Conservation (phyloP, 2,113 vertebrate genomes). For the Sinocyclocheilus anophthalmus region DNA sequence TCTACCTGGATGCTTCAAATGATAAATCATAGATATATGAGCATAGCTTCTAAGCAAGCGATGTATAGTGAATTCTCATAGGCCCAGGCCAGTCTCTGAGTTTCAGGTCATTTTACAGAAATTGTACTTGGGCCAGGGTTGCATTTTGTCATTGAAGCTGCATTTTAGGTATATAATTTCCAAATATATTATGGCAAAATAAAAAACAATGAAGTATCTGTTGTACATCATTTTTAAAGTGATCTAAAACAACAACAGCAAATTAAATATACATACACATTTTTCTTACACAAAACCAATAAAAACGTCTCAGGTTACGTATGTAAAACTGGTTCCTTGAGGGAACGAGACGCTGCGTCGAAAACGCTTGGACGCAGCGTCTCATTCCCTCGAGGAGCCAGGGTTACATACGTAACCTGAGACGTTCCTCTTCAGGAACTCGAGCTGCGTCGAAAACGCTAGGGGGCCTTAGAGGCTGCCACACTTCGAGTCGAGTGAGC, state of each 20-base stretch:
- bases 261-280: not conserved
- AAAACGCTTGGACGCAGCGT: no score
- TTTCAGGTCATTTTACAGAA: not conserved
- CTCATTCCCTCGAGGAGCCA: no score
- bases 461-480: no score
- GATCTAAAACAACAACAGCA: not conserved
- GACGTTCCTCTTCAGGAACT: no score
- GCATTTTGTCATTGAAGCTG: not conserved
- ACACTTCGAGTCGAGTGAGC: no score
- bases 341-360: no score
- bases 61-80: not conserved
- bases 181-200: not conserved
- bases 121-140: not conserved
- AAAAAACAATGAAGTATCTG: not conserved
- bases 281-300: no score
- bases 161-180: not conserved
- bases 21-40: no score
- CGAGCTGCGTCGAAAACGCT: no score
- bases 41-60: not conserved
- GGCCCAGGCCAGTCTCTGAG: conserved; percentile 4
- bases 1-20: conserved; percentile 20
- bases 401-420: no score
- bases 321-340: accelerated
- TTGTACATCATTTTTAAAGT: not conserved
- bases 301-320: no score